phyloP scores from a whole-genome alignment of 2,113 vertebrate species.

The Isichthys henryi region DNA sequence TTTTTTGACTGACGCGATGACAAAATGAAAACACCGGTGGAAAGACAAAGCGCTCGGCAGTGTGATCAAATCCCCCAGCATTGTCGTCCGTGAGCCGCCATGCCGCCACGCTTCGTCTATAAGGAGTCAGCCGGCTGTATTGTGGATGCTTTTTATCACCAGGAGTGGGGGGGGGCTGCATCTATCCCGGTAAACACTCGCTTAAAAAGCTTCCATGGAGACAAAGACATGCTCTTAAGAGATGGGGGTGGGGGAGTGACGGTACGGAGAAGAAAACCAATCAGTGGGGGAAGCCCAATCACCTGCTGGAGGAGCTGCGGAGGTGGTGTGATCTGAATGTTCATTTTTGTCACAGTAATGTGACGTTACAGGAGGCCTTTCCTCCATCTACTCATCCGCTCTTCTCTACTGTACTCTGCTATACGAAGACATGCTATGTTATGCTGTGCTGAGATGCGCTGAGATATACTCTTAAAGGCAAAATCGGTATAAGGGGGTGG shows the following conservation, averaged over 20 bases:
- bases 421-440: neutral
- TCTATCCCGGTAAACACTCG: neutral
- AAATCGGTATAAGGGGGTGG: neutral
- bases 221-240: neutral
- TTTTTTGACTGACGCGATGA: neutral
- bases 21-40: neutral
- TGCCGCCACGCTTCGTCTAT: neutral
- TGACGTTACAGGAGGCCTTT: neutral
- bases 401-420: neutral
- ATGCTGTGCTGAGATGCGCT: neutral
- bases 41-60: neutral
- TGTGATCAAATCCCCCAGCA: neutral
- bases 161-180: neutral
- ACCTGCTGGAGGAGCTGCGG: neutral
- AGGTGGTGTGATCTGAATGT: neutral
- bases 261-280: neutral
- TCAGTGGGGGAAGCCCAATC: neutral
- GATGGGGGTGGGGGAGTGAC: neutral
- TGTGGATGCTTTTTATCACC: neutral
- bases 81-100: neutral
- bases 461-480: neutral
- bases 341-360: neutral
- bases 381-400: neutral
- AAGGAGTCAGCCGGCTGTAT: neutral
- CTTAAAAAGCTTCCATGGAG: neutral